These are phyloP conservation scores for Triplophysa dalaica DNA, from an alignment of 2,113 vertebrate species.

Conservation along the genomic window DNA sequence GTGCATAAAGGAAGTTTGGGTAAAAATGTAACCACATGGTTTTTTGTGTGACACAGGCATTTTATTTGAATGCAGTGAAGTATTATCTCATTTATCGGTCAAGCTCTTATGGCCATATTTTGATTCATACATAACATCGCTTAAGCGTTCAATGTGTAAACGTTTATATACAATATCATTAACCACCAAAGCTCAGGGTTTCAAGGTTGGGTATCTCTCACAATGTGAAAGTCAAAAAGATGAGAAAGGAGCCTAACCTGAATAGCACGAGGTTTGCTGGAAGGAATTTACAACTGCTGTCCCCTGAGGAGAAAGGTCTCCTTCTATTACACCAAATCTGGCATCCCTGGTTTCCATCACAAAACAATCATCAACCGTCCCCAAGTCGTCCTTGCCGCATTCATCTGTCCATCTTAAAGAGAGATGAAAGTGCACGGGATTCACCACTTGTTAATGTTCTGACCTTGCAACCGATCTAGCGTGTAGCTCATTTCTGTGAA, in stretches of 20 bases:
- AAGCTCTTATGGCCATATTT: neutral
- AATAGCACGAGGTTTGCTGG: constrained; percentile 42
- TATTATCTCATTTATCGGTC: neutral
- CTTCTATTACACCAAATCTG: constrained; percentile 47
- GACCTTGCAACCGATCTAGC: constrained; percentile 12
- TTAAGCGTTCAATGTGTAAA: neutral
- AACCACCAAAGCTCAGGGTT: constrained; percentile 24
- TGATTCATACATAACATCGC: neutral
- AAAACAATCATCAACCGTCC: constrained; percentile 37
- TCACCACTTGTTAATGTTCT: constrained; percentile 8
- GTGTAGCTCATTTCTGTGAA: neutral
- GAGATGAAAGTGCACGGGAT: neutral
- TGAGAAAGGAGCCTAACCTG: constrained; percentile 21
- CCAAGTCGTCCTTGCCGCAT: constrained; percentile 32
- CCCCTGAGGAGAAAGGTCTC: constrained; percentile 44
- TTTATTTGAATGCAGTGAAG: neutral
- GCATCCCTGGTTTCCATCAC: constrained; percentile 56
- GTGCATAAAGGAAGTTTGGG: too few relatives aligned
- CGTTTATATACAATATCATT: constrained; percentile 17
- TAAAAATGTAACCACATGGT: too few relatives aligned
- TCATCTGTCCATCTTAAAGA: constrained; percentile 30
- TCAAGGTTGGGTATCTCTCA: constrained; percentile 13
- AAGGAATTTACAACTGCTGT: constrained; percentile 63
- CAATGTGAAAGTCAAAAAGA: constrained; percentile 45
- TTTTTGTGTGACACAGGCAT: too few relatives aligned